phyloP scores from a whole-genome alignment of 2,113 vertebrate species.

The Mustela lutreola region DNA sequence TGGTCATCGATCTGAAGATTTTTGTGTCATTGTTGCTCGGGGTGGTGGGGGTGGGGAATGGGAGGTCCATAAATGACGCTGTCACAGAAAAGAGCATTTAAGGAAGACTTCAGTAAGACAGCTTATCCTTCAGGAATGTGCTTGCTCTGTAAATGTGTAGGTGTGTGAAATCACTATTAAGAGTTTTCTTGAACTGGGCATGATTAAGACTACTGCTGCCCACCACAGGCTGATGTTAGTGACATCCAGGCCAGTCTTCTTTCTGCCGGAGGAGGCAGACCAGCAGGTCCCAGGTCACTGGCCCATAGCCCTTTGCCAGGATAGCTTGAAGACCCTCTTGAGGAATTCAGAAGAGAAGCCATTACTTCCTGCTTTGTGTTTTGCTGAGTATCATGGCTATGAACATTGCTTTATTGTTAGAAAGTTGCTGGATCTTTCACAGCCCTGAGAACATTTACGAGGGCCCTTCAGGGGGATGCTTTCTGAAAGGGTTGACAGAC shows the following conservation, averaged over 20 bases:
- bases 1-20: not conserved
- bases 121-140: not conserved
- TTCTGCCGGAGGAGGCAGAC: not conserved
- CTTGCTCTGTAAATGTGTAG: not conserved
- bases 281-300: not conserved
- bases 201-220: not conserved
- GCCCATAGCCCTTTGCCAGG: not conserved
- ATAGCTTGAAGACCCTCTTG: constrained; percentile 30
- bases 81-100: not conserved
- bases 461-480: constrained; percentile 78
- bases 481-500: constrained; percentile 79
- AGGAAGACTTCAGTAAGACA: not conserved
- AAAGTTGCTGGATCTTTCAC: constrained; percentile 80
- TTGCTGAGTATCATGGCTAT: constrained; percentile 54
- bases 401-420: constrained; percentile 80
- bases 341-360: constrained; percentile 73
- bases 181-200: not conserved
- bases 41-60: not conserved
- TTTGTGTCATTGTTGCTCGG: not conserved
- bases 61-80: not conserved
- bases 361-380: constrained; percentile 78
- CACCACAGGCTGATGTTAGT: not conserved
- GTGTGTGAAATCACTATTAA: not conserved
- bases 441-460: constrained; percentile 78
- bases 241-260: not conserved